A percentile compares a stretch with the other conserved stretches of the same genome.
These are phyloP conservation scores for Podocnemis expansa DNA, from an alignment of 2,113 vertebrate species.

Conservation along the genomic window DNA sequence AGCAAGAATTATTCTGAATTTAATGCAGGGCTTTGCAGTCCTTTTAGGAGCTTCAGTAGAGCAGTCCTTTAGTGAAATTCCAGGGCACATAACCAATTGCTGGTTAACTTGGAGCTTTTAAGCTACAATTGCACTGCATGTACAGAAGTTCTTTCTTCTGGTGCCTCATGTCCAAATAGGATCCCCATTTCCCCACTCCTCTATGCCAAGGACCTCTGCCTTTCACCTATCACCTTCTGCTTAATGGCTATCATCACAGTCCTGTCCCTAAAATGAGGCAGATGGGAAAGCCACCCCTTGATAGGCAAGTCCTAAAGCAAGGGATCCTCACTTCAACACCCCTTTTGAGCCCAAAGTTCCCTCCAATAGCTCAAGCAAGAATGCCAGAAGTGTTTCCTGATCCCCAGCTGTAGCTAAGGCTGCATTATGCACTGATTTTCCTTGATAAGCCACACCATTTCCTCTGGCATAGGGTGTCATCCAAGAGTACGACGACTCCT, in stretches of 20 bases:
- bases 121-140: background rate
- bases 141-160: background rate
- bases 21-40: constrained; percentile 48
- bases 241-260: constrained; percentile 7
- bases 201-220: background rate
- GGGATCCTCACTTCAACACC: background rate
- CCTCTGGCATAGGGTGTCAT: background rate
- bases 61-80: constrained; percentile 59
- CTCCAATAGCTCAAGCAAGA: background rate
- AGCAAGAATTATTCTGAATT: constrained; percentile 47
- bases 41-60: constrained; percentile 48
- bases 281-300: constrained; percentile 22
- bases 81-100: constrained; percentile 57
- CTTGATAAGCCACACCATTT: background rate
- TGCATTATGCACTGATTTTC: background rate
- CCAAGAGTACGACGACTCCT: background rate
- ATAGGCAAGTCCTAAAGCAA: rapidly evolving
- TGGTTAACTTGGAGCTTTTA: background rate
- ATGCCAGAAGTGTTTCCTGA: background rate
- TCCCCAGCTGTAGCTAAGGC: background rate
- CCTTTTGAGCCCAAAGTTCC: background rate
- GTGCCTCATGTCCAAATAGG: background rate
- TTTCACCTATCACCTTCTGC: background rate
- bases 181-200: background rate
- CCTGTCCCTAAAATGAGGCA: constrained; percentile 56